Conservation (phyloP, 92 coral and sea anemone genomes). For the Paramuricea clavata region DNA sequence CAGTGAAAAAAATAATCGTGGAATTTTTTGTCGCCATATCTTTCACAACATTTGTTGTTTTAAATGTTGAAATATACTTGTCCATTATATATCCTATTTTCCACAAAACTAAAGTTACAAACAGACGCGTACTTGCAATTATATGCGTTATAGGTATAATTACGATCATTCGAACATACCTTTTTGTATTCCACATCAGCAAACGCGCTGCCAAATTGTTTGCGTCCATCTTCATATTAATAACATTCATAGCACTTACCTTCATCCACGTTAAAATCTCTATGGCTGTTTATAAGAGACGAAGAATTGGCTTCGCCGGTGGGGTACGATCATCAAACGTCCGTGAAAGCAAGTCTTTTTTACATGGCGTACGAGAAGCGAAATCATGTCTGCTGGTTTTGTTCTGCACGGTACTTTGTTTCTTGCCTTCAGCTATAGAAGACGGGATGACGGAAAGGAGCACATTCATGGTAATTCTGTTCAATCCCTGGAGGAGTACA, state of each 20-base stretch:
- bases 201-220: not conserved
- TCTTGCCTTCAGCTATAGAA: not conserved
- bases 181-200: not conserved
- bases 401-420: not conserved
- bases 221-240: not conserved
- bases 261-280: not conserved
- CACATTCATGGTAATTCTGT: not conserved
- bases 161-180: not conserved
- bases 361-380: constrained; percentile 4
- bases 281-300: not conserved
- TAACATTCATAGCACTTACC: not conserved
- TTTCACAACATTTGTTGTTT: not conserved
- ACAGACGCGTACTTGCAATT: not conserved
- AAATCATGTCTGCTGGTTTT: not conserved
- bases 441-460: not conserved
- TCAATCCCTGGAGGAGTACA: not conserved
- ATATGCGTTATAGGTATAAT: not conserved
- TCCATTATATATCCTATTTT: not conserved
- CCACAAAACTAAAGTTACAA: not conserved
- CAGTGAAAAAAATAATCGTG: not conserved
- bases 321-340: not conserved
- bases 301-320: not conserved
- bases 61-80: not conserved
- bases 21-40: not conserved
- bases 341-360: not conserved